These are phyloP conservation scores for Apantesis nais DNA, from an alignment of 2,888 invertebrate species.

Conservation along the genomic window DNA sequence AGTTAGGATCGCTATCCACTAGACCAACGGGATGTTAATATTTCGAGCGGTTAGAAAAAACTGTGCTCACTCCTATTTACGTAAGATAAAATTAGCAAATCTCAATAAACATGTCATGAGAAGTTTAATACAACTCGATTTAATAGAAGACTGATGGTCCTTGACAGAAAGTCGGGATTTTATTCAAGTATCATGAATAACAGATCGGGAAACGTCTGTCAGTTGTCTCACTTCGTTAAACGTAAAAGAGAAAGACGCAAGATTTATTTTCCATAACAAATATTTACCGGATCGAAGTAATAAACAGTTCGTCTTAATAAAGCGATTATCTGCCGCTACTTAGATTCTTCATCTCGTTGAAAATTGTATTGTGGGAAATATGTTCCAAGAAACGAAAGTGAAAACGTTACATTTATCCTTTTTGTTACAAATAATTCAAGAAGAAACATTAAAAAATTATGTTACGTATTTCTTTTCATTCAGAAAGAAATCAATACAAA, in stretches of 20 bases:
- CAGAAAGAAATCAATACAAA: no score
- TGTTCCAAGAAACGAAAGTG: constrained; percentile 40
- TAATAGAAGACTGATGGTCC: constrained; percentile 55
- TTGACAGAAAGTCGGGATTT: constrained; percentile 64
- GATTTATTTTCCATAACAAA: constrained; percentile 49
- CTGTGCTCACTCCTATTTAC: not conserved
- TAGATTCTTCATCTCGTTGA: constrained; percentile 47
- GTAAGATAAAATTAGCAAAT: not conserved
- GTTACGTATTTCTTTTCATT: no score
- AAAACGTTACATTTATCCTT: not conserved
- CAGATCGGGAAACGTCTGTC: constrained; percentile 50
- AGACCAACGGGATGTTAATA: not conserved
- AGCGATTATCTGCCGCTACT: constrained; percentile 51
- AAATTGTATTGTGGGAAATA: constrained; percentile 42
- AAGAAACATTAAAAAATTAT: not conserved
- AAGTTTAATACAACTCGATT: constrained; percentile 62
- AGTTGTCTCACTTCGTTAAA: constrained; percentile 57
- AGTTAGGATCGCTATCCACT: not conserved
- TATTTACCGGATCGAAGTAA: constrained; percentile 48
- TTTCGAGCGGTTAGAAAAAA: not conserved
- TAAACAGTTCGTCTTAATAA: constrained; percentile 53
- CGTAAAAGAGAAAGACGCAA: constrained; percentile 58
- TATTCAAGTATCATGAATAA: constrained; percentile 56
- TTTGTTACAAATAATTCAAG: not conserved
- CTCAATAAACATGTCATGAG: constrained; percentile 46